These are phyloP conservation scores for Acropternis orthonyx DNA, from an alignment of 2,797 vertebrate species.

Conservation along the genomic window DNA sequence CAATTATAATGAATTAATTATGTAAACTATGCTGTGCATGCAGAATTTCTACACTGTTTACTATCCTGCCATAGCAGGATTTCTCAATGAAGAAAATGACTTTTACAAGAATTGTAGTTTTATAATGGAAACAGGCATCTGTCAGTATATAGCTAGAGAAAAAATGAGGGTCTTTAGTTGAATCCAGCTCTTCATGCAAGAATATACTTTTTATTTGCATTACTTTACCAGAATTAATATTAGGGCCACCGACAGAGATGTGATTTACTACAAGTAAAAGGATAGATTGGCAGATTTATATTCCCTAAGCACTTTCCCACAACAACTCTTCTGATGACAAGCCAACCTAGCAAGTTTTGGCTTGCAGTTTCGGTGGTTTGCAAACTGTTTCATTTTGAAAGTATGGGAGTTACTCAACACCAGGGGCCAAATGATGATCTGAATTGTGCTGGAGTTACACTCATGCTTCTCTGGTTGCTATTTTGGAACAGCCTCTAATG, in stretches of 20 bases:
- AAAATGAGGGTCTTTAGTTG: background rate
- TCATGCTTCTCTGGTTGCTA: background rate
- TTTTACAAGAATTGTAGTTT: background rate
- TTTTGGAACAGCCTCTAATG: background rate
- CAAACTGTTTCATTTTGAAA: conserved; percentile 68
- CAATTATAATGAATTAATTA: conserved; percentile 22
- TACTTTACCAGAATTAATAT: conserved; percentile 10
- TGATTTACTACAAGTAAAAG: conserved; percentile 34
- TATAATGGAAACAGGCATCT: background rate
- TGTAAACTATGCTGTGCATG: background rate
- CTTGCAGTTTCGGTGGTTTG: conserved; percentile 72
- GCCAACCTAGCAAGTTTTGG: conserved; percentile 68
- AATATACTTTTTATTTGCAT: conserved; percentile 23
- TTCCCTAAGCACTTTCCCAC: conserved; percentile 64
- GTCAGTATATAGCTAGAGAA: background rate
- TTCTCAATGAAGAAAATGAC: background rate
- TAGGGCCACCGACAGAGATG: conserved; percentile 12
- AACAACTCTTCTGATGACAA: conserved; percentile 56
- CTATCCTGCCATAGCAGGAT: background rate
- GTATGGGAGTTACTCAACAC: conserved; percentile 65
- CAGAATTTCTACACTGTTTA: conserved; percentile 8
- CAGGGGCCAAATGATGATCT: conserved; percentile 17
- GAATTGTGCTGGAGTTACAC: background rate
- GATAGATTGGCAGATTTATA: conserved; percentile 36
- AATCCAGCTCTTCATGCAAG: background rate